phyloP scores from a whole-genome alignment of 2,113 vertebrate genomes.

The Semicossyphus pulcher region DNA sequence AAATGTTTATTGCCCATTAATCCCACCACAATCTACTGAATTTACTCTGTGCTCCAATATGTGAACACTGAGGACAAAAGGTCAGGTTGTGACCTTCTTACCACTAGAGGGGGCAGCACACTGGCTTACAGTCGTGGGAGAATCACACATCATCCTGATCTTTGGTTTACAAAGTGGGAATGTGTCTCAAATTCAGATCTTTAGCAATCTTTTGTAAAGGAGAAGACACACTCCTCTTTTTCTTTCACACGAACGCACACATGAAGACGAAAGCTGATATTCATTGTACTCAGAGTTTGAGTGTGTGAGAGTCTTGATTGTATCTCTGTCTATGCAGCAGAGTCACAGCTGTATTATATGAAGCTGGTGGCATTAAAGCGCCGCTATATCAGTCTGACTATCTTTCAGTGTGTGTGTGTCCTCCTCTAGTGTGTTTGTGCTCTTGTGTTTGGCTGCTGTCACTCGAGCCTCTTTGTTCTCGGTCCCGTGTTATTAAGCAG shows the following conservation, averaged over 20 bases:
- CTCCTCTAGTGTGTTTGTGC: constrained; percentile 17
- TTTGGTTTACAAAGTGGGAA: constrained; percentile 4
- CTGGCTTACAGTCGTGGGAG: background rate
- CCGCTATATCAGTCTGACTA: constrained; percentile 5
- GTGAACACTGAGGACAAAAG: background rate
- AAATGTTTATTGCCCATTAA: background rate
- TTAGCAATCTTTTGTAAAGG: too few species aligned
- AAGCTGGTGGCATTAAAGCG: background rate
- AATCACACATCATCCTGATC: background rate
- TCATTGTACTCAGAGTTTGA: background rate
- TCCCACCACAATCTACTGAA: background rate
- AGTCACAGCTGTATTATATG: background rate
- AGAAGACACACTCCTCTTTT: too few species aligned
- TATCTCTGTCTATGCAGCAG: background rate
- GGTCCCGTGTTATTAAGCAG: constrained; percentile 55
- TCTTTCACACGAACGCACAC: background rate
- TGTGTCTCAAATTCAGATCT: too few species aligned
- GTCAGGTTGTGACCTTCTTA: constrained; percentile 37
- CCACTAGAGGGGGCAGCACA: constrained; percentile 71
- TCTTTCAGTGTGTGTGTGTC: constrained; percentile 17
- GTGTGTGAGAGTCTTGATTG: background rate
- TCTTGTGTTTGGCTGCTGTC: constrained; percentile 47
- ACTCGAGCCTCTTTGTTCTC: constrained; percentile 59
- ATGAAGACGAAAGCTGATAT: background rate
- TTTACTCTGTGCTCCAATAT: background rate